Conservation (phyloP, 2,113 vertebrate species). For the Thamnophis sirtalis region DNA sequence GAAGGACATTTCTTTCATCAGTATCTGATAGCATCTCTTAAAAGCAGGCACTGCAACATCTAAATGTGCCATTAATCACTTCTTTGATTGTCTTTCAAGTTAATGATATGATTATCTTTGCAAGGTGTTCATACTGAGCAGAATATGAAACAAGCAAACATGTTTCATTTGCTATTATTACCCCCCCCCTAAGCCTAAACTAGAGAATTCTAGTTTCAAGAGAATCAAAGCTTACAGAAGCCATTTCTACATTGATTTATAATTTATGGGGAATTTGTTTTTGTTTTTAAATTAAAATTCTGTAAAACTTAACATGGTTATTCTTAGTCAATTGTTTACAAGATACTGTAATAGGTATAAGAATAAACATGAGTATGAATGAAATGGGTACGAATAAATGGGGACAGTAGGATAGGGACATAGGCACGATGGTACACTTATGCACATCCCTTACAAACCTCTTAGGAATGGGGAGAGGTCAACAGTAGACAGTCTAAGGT, state of each 20-base stretch:
- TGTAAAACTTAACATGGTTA: not conserved
- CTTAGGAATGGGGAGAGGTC: too few relatives aligned
- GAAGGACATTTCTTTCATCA: too few relatives aligned
- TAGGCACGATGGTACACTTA: too few relatives aligned
- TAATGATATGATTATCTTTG: not conserved
- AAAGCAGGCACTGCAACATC: not conserved
- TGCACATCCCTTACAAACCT: too few relatives aligned
- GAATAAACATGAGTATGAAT: too few relatives aligned
- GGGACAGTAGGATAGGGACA: too few relatives aligned
- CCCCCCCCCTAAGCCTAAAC: too few relatives aligned
- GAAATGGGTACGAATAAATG: too few relatives aligned
- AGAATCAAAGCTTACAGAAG: not conserved
- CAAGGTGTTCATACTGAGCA: not conserved
- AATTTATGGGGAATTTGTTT: not conserved
- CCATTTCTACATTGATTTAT: conserved; percentile 30
- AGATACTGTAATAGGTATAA: too few relatives aligned
- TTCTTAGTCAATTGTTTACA: not conserved
- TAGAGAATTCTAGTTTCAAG: not conserved
- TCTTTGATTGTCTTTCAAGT: not conserved
- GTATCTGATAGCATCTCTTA: not conserved
- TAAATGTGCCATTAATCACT: not conserved
- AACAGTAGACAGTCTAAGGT: too few relatives aligned
- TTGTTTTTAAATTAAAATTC: not conserved
- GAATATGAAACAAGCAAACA: not conserved
- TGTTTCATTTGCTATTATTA: not conserved